Evolutionary conservation across 2,113 vertebrate genomes (phyloP), one percentile per base, ranked within the genome.

Genomic region (Bufo bufo): DNA sequence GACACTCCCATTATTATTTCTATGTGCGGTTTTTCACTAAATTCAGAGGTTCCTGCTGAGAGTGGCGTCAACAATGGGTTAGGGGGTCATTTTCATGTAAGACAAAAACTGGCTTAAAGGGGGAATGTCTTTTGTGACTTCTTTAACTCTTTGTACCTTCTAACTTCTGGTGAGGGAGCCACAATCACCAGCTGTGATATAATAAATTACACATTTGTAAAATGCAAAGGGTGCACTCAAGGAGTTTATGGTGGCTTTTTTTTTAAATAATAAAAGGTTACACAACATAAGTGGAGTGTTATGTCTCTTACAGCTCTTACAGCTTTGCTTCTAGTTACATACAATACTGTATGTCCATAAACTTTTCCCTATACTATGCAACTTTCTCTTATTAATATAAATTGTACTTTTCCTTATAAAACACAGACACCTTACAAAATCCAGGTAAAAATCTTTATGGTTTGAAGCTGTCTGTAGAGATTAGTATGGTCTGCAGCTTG

Each of bases 101-200:
- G 52, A 71, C 8, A 63, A 77, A 65, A 77, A 47, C n/a, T 19
- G 9, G 16, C 45, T 83, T 77, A 84, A 80, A 54, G 13, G 54
- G 10, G 19, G 11, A 33, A 58, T 69, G 23, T 87, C 80, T 87
- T 8, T 43, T 50, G 52, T 52, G 66, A n/a, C 56, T 77, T 63
- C 19, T 66, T 88, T 63, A 84, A 84, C 72, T 33, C 69, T 77
- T 83, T 77, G 69, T 63, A 59, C 9, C n/a, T 63, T 74, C 45
- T 66, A 61, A 69, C 12, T 23, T 49, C 23, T 72, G 12, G 12
- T 61, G 10, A 23, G 2, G 4, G 13, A 81, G 65, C 17, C 56
- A 6, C 56, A 75, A 75, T 75, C n/a, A 33, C 65, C 80, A 88
- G 80, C 47, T 88, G 87, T 77, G 47, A 54, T 66, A 33, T 77